A percentile compares a stretch with the other conserved stretches of the same genome.
phyloP scores from a whole-genome alignment of 2,888 invertebrate genomes.

The Caradrina clavipalpis region DNA sequence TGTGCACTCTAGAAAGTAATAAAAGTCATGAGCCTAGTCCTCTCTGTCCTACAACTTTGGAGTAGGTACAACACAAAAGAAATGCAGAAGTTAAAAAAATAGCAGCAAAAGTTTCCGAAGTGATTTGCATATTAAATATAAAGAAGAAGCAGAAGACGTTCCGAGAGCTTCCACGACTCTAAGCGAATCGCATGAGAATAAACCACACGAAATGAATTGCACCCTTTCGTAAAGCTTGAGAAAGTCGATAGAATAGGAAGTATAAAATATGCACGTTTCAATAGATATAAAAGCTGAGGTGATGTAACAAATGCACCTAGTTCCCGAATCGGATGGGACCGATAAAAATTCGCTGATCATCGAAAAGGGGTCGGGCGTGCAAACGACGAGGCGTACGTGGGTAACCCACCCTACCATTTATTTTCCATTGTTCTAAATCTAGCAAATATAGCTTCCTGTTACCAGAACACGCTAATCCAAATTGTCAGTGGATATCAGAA shows the following conservation, averaged over 20 bases:
- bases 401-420: slow-evolving; percentile 70
- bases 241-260: slow-evolving; percentile 26
- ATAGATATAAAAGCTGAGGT: slow-evolving; percentile 51
- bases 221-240: slow-evolving; percentile 21
- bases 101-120: slow-evolving; percentile 70
- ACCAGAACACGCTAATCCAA: slow-evolving; percentile 27
- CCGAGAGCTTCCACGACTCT: no score
- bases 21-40: slow-evolving; percentile 61
- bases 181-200: slow-evolving; percentile 25
- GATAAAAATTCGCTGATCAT: slow-evolving; percentile 80
- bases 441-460: slow-evolving; percentile 56
- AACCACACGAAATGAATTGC: slow-evolving; percentile 26
- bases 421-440: slow-evolving; percentile 71
- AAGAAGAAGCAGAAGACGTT: slow-evolving; percentile 58
- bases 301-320: slow-evolving; percentile 63
- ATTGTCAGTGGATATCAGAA: slow-evolving; percentile 21
- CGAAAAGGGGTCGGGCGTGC: slow-evolving; percentile 62
- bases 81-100: slow-evolving; percentile 69
- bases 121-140: slow-evolving; percentile 76
- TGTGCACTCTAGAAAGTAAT: slow-evolving; percentile 57
- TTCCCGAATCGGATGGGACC: slow-evolving; percentile 68
- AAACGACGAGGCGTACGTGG: slow-evolving; percentile 72
- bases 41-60: slow-evolving; percentile 68
- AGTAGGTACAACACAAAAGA: slow-evolving; percentile 63
- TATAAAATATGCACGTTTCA: slow-evolving; percentile 44